These are phyloP conservation scores for Osmoderma eremita DNA, from an alignment of 2,888 invertebrate genomes.

Conservation along the genomic window DNA sequence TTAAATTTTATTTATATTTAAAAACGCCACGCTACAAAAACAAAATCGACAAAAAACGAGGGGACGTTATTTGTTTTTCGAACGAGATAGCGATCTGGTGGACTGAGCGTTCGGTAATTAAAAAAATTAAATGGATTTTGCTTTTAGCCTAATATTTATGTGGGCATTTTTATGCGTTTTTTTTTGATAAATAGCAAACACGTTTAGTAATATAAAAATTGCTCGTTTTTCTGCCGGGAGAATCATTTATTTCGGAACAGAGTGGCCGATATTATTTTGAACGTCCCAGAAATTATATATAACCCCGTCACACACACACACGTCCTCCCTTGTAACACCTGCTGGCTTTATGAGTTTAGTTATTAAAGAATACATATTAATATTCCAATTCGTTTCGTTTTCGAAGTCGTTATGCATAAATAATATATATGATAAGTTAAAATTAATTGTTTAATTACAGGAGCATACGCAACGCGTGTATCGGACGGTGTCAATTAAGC, in stretches of 20 bases:
- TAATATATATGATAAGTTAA: neutral
- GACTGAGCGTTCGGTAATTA: constrained; percentile 33
- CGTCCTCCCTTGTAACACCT: neutral
- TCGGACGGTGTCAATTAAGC: too few species aligned
- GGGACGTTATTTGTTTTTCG: constrained; percentile 31
- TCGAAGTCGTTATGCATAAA: neutral
- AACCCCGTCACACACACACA: too few species aligned
- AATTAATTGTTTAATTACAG: too few species aligned
- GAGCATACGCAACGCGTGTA: too few species aligned
- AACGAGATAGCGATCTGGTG: constrained; percentile 37
- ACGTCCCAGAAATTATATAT: neutral
- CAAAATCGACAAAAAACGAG: constrained; percentile 14
- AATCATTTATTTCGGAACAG: neutral
- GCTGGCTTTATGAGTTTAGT: neutral
- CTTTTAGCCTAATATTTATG: neutral
- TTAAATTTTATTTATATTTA: constrained; percentile 21
- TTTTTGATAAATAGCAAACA: constrained; percentile 38
- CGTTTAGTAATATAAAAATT: neutral
- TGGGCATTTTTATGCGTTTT: neutral
- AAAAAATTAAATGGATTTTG: constrained; percentile 40
- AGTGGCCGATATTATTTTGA: neutral
- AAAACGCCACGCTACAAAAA: too few species aligned
- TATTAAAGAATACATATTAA: constrained; percentile 1
- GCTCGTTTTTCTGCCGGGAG: neutral
- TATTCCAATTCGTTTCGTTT: neutral